Evolutionary conservation across 2,113 vertebrate species (phyloP).

Genomic region (Glaucidium brasilianum): DNA sequence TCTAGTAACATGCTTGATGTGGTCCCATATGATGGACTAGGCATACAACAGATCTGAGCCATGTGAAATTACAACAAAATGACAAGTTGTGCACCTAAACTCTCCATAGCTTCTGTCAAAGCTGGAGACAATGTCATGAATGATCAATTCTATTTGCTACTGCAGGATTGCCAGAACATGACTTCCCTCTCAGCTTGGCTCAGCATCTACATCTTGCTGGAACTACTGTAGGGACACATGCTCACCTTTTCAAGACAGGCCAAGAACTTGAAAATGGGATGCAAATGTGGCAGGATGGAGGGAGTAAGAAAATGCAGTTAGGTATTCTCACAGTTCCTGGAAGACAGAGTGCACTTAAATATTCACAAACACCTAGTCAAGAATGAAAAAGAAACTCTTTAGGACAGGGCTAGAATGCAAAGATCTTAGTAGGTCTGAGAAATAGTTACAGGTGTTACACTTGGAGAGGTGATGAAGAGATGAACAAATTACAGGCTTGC

Average conservation of each 20-base stretch:
- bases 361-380: neutral
- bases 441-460: neutral
- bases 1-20: neutral
- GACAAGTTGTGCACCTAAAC: neutral
- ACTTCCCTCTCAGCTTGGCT: neutral
- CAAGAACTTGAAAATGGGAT: neutral
- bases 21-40: neutral
- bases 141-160: accelerated
- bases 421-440: neutral
- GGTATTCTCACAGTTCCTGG: neutral
- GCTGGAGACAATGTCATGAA: neutral
- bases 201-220: neutral
- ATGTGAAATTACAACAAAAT: neutral
- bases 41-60: neutral
- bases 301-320: neutral
- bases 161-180: neutral
- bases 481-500: constrained; percentile 26
- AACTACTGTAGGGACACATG: neutral
- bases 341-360: neutral
- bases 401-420: neutral
- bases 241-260: neutral
- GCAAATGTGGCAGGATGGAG: neutral
- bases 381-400: neutral
- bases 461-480: neutral
- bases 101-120: neutral